Base-by-base conservation (phyloP, 2,888 invertebrate genomes). In the Erebia ligea region DNA sequence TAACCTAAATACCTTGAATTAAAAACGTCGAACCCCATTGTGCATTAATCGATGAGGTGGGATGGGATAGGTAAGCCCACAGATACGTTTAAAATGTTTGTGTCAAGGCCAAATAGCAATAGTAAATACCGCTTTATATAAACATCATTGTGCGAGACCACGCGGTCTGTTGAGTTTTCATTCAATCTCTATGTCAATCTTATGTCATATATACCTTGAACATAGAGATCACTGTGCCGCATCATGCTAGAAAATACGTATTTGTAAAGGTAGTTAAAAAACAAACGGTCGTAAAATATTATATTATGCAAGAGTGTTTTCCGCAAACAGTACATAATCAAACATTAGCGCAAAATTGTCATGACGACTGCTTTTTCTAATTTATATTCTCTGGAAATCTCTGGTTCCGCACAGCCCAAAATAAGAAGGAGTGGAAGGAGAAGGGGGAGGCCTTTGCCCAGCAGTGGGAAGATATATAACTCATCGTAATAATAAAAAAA, bases 121-220 rank as follows among this genome's bases (percentile, higher is more conserved):
- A 61, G 61, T 61, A 61, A 61, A 40, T 52, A 54, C 19, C 21
- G 54, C 66, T 56, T 45, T 57, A 57, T 66, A 66, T 56, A 66
- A 66, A 42, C 65, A 40, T 40, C 13, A 56, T 64, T 64, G 54
- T 65, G 21, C 57, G 42, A 17, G 9, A 52, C 17, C 40, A 52
- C 13, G 25, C 34, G 40, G 17, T 34, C 34, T 54, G 50, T 48
- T 48, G 21, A 1, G 25, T 40, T 52, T 63, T 15, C 25, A 52
- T 42, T 21, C 58, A 64, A 6, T 45, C 42, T 17, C 4, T 45
- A 34, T 34, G 17, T 42, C n/a, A 17, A 19, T 57, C 50, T 50
- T 50, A 17, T 9, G 8, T 17, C 52, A 17, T 52, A 58, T n/a
- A 40, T 40, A 58, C 58, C 25, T 58, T 21, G 21, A 21, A 40